phyloP scores from a whole-genome alignment of 2,888 invertebrate species.

The Lasioglossum calceatum region DNA sequence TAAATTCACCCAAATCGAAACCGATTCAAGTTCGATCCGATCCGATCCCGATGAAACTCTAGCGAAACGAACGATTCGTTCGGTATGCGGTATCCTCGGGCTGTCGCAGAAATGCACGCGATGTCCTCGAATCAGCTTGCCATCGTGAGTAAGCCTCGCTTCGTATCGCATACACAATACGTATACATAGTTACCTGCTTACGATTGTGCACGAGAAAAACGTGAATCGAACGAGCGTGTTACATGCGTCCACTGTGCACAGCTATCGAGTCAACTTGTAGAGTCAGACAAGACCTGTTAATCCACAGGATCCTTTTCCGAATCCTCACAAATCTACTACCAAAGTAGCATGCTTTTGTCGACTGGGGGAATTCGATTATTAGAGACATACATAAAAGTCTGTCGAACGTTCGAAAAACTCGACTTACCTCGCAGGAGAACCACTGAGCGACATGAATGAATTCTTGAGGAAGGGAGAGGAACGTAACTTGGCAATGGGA shows the following conservation, averaged over 20 bases:
- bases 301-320: background rate
- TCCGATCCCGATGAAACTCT: background rate
- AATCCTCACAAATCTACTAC: background rate
- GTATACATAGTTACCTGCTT: background rate
- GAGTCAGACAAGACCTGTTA: background rate
- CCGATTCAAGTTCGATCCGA: background rate
- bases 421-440: conserved; percentile 7
- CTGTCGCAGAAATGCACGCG: background rate
- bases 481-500: conserved; percentile 8
- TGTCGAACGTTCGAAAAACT: background rate
- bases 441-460: conserved; percentile 45
- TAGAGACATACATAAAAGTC: too few relatives aligned
- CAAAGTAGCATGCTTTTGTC: background rate
- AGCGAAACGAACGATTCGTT: background rate
- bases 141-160: background rate
- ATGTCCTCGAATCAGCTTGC: conserved; percentile 1
- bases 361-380: background rate
- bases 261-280: background rate
- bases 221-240: background rate
- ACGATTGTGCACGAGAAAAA: background rate
- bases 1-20: background rate
- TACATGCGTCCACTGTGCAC: background rate
- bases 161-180: background rate
- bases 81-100: background rate
- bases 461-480: conserved; percentile 23